These are phyloP conservation scores for Pagetopsis macropterus DNA, from an alignment of 2,797 vertebrate species.

Conservation along the genomic window DNA sequence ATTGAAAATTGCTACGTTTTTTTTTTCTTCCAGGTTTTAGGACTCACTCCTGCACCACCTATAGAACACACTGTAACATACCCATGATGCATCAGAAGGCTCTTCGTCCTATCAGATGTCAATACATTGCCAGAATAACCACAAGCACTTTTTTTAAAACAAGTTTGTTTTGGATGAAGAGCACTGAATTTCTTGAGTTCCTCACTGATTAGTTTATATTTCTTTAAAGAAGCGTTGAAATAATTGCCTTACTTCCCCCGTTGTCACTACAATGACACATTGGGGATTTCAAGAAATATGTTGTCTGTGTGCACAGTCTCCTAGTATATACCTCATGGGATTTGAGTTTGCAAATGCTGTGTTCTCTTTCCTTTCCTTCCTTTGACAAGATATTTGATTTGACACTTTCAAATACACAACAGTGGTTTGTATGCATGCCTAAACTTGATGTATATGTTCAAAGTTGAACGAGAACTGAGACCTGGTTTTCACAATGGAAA, in stretches of 20 bases:
- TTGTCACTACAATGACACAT: conserved; percentile 56
- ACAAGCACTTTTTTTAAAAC: conserved; percentile 69
- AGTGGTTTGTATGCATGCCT: conserved; percentile 68
- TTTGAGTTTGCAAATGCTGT: conserved; percentile 76
- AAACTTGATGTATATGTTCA: conserved; percentile 56
- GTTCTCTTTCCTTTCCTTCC: conserved; percentile 48
- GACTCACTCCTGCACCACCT: too few species aligned
- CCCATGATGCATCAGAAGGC: conserved; percentile 43
- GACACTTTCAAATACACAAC: conserved; percentile 56
- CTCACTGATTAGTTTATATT: conserved; percentile 48
- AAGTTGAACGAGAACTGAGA: conserved; percentile 62
- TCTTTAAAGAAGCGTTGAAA: conserved; percentile 49
- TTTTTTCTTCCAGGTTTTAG: too few species aligned
- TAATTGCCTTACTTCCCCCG: conserved; percentile 63
- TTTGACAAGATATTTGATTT: conserved; percentile 60
- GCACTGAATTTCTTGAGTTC: conserved; percentile 53
- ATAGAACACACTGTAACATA: conserved; percentile 10
- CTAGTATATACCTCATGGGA: conserved; percentile 82
- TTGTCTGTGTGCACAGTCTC: conserved; percentile 74
- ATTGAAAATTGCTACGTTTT: too few species aligned
- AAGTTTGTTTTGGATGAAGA: conserved; percentile 61
- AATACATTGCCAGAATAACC: conserved; percentile 27
- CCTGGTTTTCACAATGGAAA: conserved; percentile 69
- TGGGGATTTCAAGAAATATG: conserved; percentile 54
- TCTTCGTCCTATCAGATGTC: background rate